Evolutionary conservation across 2,888 invertebrate species (phyloP), one percentile per base, ranked within the genome.

Genomic region (Nomada flava): DNA sequence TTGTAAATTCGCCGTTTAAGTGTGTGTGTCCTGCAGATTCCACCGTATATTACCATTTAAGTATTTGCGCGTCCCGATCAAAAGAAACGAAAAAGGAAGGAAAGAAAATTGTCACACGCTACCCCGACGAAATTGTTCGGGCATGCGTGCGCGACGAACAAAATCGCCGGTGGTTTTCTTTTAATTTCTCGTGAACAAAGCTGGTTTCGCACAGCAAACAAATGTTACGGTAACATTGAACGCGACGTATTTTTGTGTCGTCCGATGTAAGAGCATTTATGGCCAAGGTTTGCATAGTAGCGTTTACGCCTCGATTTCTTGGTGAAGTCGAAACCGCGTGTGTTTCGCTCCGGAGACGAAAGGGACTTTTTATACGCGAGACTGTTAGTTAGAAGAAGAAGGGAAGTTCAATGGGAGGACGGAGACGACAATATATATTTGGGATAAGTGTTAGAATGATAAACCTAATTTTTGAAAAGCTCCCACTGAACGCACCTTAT

Each of bases 361-460:
- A 70, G 64, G 55, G 60, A 23, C 20, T 64, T 76, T 69, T 82
- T 64, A 67, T 57, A 60, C 42, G n/a, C 55, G 69, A 70, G 68
- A 76, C 69, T 79, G 72, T 73, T 76, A 68, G 82, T 79, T 82
- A 68, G 86, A 84, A 69, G 80, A 74, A 23, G 71, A 80, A 62
- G 73, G 70, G 79, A 67, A 73, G 68, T 83, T 79, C 78, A 83
- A 65, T 73, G 82, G 87, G 76, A 73, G 86, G 75, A 76, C 78
- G 82, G 89, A 86, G 75, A 84, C 81, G 88, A 89, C 88, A 87
- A 72, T 77, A 79, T 82, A 84, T 84, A 85, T 84, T 84, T 84
- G 83, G 83, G 70, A 78, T 84, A 85, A 85, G 84, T 79, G 75
- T 81, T 85, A 84, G 81, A 59, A 84, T 47, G 81, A 84, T 84